Percentiles rank a stretch among this genome's conserved stretches.
phyloP scores from a whole-genome alignment of 2,113 vertebrate genomes.

The Choloepus hoffmanni region DNA sequence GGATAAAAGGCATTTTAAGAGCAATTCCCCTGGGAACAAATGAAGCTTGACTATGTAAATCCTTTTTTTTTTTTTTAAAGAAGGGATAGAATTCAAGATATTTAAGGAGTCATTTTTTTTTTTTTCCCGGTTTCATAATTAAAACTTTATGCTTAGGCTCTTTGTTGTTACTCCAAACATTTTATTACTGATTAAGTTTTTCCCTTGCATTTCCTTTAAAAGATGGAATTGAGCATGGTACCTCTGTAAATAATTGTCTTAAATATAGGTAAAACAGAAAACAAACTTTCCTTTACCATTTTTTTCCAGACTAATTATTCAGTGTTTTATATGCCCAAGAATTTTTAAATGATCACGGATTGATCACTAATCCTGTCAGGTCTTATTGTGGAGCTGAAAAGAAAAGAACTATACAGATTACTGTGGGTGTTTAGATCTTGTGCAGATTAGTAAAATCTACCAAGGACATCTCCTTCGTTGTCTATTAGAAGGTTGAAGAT shows the following conservation, averaged over 20 bases:
- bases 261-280: neutral
- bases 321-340: neutral
- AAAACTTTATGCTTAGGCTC: slow-evolving; percentile 32
- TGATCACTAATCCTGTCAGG: neutral
- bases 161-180: slow-evolving; percentile 39
- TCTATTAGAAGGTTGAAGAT: neutral
- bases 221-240: slow-evolving; percentile 51
- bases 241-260: slow-evolving; percentile 21
- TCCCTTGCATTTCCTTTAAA: slow-evolving; percentile 44
- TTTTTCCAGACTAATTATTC: neutral
- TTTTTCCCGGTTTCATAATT: slow-evolving; percentile 51
- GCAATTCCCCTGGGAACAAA: neutral
- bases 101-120: slow-evolving; percentile 29
- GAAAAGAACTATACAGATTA: neutral
- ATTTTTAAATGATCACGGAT: slow-evolving; percentile 30
- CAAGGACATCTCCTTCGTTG: neutral
- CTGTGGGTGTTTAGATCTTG: neutral
- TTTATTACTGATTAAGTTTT: slow-evolving; percentile 29
- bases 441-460: neutral
- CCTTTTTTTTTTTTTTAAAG: neutral
- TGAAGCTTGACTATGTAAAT: slow-evolving; percentile 53
- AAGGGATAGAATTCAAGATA: neutral
- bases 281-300: neutral
- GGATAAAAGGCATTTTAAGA: slow-evolving; percentile 9
- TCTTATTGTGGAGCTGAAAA: neutral